Conservation (phyloP, 30 jellyfish, hydroid and myxozoan genomes). For the Hydractinia echinata region DNA sequence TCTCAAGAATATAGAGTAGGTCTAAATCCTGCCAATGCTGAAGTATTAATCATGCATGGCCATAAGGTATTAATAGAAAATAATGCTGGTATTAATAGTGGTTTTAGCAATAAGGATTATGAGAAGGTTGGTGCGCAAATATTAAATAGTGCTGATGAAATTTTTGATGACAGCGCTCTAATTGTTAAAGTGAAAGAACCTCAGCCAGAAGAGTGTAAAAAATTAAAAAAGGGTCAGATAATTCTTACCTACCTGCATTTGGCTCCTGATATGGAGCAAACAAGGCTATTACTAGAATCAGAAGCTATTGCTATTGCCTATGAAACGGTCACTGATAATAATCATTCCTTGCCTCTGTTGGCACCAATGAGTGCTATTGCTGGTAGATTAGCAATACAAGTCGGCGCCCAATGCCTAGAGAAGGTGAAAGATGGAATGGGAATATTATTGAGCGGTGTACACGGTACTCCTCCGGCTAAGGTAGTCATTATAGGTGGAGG, state of each 20-base stretch:
- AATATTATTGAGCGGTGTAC: constrained; percentile 2
- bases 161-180: too few relatives aligned
- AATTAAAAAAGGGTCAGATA: background rate
- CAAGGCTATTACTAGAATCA: background rate
- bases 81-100: too few relatives aligned
- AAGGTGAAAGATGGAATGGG: constrained; percentile 1
- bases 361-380: constrained; percentile 19
- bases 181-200: constrained; percentile 17
- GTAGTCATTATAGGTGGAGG: constrained; percentile 14
- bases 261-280: constrained; percentile 7
- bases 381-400: constrained; percentile 15
- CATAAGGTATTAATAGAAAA: too few relatives aligned
- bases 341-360: background rate
- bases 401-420: background rate
- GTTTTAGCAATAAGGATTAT: too few relatives aligned
- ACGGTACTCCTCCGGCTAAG: constrained; percentile 2
- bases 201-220: background rate
- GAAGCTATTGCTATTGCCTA: background rate
- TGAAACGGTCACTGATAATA: constrained; percentile 8
- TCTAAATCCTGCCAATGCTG: too few relatives aligned
- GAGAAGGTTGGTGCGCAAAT: too few relatives aligned
- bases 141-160: too few relatives aligned
- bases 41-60: too few relatives aligned
- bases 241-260: background rate
- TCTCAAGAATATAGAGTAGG: too few relatives aligned